Conservation (phyloP, 2,797 vertebrate species). For the Anguilla pacifica region DNA sequence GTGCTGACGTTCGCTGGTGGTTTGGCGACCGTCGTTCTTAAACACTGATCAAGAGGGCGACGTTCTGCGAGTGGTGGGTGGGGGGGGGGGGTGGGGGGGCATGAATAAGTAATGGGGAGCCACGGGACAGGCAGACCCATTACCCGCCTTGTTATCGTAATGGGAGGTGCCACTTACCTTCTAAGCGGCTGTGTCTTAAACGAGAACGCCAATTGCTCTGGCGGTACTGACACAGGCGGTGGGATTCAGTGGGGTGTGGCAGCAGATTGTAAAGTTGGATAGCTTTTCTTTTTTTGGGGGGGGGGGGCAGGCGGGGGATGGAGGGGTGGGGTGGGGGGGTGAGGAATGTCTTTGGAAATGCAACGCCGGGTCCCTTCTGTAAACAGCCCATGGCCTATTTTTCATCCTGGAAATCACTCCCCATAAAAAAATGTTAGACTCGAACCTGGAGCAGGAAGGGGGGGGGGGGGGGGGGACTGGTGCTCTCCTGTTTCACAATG, state of each 20-base stretch:
- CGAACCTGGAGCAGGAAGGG: conserved; percentile 24
- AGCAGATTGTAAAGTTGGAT: conserved; percentile 57
- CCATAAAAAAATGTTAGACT: conserved; percentile 49
- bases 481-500: conserved; percentile 28
- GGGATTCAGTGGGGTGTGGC: conserved; percentile 56
- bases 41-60: conserved; percentile 48
- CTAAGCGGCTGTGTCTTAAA: conserved; percentile 45
- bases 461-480: conserved; percentile 44
- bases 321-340: conserved; percentile 50
- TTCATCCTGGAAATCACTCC: conserved; percentile 68
- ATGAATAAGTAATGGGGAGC: conserved; percentile 57
- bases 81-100: not conserved
- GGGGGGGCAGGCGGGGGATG: conserved; percentile 27
- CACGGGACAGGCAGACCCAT: conserved; percentile 44
- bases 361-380: conserved; percentile 54
- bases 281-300: conserved; percentile 37
- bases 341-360: conserved; percentile 74
- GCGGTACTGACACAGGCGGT: conserved; percentile 59
- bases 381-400: conserved; percentile 51
- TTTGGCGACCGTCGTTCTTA: conserved; percentile 51
- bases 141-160: conserved; percentile 61
- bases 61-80: conserved; percentile 34
- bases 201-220: conserved; percentile 52
- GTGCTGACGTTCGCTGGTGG: conserved; percentile 45
- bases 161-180: conserved; percentile 69